Conservation (phyloP, 2,888 invertebrate species). For the Itoplectis maculator region DNA sequence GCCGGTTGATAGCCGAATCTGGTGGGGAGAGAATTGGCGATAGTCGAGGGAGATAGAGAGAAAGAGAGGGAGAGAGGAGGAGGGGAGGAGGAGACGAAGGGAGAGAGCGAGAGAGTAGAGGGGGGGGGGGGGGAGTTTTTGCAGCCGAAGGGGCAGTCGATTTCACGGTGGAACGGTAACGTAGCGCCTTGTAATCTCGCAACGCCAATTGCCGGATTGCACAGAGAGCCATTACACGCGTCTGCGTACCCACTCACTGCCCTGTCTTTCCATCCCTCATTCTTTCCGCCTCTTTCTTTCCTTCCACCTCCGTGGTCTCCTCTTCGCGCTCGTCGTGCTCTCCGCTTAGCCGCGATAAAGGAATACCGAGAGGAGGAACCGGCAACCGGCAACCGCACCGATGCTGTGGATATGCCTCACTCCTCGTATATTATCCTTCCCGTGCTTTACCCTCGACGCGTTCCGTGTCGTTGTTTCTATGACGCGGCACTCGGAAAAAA, state of each 20-base stretch:
- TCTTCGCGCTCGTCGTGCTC: constrained; percentile 31
- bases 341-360: constrained; percentile 50
- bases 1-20: background rate
- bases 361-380: constrained; percentile 35
- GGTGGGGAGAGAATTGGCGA: background rate
- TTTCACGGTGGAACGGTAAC: constrained; percentile 53
- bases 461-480: constrained; percentile 12
- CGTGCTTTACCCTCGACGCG: constrained; percentile 11
- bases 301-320: constrained; percentile 30
- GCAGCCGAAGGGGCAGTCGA: constrained; percentile 37
- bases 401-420: constrained; percentile 38
- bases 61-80: background rate
- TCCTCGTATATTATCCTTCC: constrained; percentile 30
- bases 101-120: no score
- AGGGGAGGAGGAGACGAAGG: background rate
- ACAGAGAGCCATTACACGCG: constrained; percentile 55
- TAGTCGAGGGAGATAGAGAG: constrained; percentile 12
- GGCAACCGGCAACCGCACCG: constrained; percentile 21
- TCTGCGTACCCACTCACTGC: constrained; percentile 37
- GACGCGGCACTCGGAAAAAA: constrained; percentile 8
- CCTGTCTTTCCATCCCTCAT: constrained; percentile 24
- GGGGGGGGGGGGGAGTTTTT: constrained; percentile 12
- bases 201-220: constrained; percentile 64
- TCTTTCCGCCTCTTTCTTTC: constrained; percentile 14
- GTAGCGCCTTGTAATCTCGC: constrained; percentile 59